Conservation (phyloP, 1,140 invertebrate species). For the Condylostylus longicornis region DNA sequence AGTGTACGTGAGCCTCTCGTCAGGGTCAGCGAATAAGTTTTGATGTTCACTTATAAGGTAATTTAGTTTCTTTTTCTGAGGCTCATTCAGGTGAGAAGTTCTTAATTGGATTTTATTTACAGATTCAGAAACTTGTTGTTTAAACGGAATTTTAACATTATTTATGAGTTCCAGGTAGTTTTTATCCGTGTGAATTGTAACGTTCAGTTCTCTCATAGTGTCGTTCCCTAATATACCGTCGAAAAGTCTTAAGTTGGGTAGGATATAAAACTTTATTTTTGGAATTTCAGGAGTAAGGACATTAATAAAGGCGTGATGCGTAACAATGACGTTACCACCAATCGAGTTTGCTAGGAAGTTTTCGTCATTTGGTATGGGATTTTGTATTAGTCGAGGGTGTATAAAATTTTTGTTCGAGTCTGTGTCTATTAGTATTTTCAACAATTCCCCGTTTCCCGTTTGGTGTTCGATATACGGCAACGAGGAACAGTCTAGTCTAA, state of each 20-base stretch:
- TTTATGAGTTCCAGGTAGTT: background rate
- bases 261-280: conserved; percentile 6
- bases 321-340: conserved; percentile 2
- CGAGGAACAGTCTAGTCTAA: conserved; percentile 3
- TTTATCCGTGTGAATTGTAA: background rate
- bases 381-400: background rate
- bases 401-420: conserved; percentile 5
- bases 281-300: conserved; percentile 2
- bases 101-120: background rate
- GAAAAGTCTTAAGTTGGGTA: background rate
- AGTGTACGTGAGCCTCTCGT: background rate
- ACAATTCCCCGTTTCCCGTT: background rate
- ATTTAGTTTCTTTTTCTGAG: background rate
- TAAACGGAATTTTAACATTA: background rate
- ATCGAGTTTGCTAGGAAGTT: background rate
- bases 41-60: background rate
- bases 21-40: background rate
- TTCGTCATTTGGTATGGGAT: background rate
- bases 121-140: background rate
- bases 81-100: background rate
- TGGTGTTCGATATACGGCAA: conserved; percentile 5
- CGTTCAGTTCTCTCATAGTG: background rate
- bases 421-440: conserved; percentile 9
- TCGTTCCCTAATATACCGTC: conserved; percentile 1
- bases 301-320: conserved; percentile 6